A percentile compares a stretch with the other conserved stretches of the same genome.
Evolutionary conservation across 2,888 invertebrate species (phyloP).

Genomic region (Tholera decimalis): DNA sequence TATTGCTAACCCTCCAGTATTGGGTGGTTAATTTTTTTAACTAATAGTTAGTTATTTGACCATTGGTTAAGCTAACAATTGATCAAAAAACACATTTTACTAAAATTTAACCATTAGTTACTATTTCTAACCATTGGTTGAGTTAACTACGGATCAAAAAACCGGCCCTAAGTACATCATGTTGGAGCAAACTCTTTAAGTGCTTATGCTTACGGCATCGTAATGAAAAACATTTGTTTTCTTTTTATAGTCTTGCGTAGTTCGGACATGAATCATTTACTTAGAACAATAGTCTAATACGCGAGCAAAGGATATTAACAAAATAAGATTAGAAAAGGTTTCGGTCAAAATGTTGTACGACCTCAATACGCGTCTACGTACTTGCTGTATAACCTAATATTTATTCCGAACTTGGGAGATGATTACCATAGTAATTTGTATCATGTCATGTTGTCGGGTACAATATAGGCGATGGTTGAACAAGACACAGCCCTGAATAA

Average conservation of each 20-base stretch:
- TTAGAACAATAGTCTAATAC: conserved; percentile 28
- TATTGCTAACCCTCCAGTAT: too few species aligned
- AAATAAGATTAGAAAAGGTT: conserved; percentile 49
- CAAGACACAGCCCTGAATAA: conserved; percentile 67
- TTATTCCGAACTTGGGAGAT: conserved; percentile 56
- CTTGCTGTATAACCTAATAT: conserved; percentile 42
- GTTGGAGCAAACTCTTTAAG: conserved; percentile 22
- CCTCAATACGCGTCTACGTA: conserved; percentile 35
- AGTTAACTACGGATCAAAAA: too few species aligned
- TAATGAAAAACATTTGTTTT: conserved; percentile 25
- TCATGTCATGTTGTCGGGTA: conserved; percentile 68
- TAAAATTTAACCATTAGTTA: too few species aligned
- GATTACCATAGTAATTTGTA: conserved; percentile 75
- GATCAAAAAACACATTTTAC: too few species aligned
- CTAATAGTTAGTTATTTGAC: too few species aligned
- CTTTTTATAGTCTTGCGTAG: conserved; percentile 34
- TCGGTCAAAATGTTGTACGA: conserved; percentile 37
- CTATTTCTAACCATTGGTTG: too few species aligned
- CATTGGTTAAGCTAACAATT: too few species aligned
- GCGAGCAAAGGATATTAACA: conserved; percentile 43
- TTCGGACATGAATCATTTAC: conserved; percentile 34
- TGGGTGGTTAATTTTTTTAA: too few species aligned
- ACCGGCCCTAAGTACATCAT: conserved; percentile 21
- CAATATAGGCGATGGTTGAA: conserved; percentile 64
- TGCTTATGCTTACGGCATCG: conserved; percentile 38